Conservation (phyloP, 2,888 invertebrate species). For the Drosophila nr. perissopoda region DNA sequence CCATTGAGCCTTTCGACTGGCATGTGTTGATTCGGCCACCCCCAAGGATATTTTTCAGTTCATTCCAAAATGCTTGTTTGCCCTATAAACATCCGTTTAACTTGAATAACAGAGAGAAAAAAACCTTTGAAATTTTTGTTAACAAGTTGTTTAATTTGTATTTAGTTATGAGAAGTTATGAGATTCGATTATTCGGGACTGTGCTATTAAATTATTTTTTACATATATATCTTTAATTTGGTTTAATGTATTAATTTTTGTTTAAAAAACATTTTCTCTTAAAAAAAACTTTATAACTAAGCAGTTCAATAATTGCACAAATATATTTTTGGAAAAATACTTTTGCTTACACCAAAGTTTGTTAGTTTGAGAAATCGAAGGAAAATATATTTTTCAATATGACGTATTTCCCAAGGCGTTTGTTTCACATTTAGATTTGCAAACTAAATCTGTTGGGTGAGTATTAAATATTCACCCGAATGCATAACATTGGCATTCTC, state of each 20-base stretch:
- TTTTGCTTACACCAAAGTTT: background rate
- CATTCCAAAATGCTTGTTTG: constrained; percentile 33
- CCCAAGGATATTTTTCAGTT: constrained; percentile 27
- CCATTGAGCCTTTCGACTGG: constrained; percentile 20
- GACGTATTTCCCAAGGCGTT: background rate
- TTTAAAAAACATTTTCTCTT: background rate
- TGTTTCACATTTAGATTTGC: constrained; percentile 2
- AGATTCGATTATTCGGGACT: background rate
- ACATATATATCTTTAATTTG: background rate
- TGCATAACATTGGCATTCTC: constrained; percentile 17
- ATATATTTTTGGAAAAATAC: background rate
- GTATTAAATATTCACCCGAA: constrained; percentile 40
- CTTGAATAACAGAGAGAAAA: constrained; percentile 4
- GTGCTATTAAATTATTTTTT: background rate
- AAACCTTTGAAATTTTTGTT: background rate
- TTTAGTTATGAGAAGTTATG: background rate
- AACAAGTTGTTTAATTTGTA: background rate
- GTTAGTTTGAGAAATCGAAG: background rate
- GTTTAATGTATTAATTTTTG: background rate
- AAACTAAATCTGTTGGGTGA: constrained; percentile 12
- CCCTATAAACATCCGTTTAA: constrained; percentile 38
- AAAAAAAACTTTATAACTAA: background rate
- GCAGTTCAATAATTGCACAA: background rate
- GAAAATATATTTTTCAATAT: background rate
- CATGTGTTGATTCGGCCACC: constrained; percentile 45